Base-by-base conservation (phyloP, 2,888 invertebrate species). In the Dendrolimus houi region DNA sequence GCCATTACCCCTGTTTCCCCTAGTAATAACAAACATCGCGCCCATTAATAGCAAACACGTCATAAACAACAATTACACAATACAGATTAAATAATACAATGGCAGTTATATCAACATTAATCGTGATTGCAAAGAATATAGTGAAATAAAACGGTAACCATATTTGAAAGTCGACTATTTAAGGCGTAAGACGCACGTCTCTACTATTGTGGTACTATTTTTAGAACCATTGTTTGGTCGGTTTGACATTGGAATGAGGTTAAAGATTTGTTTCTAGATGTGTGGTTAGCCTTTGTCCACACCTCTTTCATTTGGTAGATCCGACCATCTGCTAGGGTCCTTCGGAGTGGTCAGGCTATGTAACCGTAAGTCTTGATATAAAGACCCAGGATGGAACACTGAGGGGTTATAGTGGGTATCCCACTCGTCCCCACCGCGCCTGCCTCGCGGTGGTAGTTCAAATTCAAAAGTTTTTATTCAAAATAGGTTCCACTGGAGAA, bases 61-160 rank as follows among this genome's bases (percentile, higher is more conserved):
- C 52, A 56, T 56, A 56, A 56, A 56, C 53, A 52, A 56, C 52
- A 53, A 53, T 56, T 56, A 56, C 56, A 56, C 52, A 52, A n/a
- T 47, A 41, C 52, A 56, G 40, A 47, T 12, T 41, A 53, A 52
- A 13, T 56, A 56, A 56, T 56, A 42, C 53, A 56, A 47, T 47
- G 12, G 47, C 12, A 47, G 47, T 47, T 47, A 29, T 29, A 47
- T 47, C 47, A 47, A 47, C 47, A 47, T 10, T 47, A 47, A 47
- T 47, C 9, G 47, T 12, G 47, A 12, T 29, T 47, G 47, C 12
- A 47, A 47, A 47, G 47, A 29, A 6, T 29, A 29, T 29, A 29
- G 29, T 29, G 29, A 29, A 29, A 6, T 29, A 3, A 29, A 29
- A 29, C 12, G 47, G 47, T 9, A 47, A 47, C 47, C 47, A 47